Percentiles rank a stretch among this genome's conserved stretches.
Conservation (phyloP, 2,113 vertebrate species). For the Prunella fulvescens region DNA sequence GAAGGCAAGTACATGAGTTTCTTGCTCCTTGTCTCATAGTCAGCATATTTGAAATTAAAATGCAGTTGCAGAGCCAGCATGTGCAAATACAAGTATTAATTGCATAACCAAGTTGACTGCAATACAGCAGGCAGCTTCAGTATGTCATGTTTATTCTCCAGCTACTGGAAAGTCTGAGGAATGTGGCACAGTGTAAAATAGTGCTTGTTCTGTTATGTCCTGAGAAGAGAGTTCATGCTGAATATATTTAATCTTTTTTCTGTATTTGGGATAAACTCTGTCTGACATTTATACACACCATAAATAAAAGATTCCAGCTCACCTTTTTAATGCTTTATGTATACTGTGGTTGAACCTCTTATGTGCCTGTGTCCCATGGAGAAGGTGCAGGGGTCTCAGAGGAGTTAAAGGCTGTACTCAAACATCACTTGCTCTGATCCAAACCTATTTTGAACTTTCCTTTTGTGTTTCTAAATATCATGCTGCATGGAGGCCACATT, state of each 20-base stretch:
- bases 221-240: background rate
- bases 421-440: background rate
- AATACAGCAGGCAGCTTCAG: background rate
- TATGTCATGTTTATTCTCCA: background rate
- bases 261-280: background rate
- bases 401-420: background rate
- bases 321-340: background rate
- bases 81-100: background rate
- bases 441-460: background rate
- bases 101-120: background rate
- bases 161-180: background rate
- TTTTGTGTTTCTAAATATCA: background rate
- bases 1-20: background rate
- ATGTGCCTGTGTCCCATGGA: background rate
- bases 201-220: background rate
- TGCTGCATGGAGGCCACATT: background rate
- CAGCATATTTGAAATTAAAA: slow-evolving; percentile 14
- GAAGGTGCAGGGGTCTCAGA: background rate
- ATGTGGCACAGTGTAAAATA: background rate
- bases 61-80: background rate
- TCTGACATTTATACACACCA: background rate
- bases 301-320: background rate
- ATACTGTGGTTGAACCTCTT: background rate
- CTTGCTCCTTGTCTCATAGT: background rate
- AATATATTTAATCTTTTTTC: background rate